Evolutionary conservation across 1,140 invertebrate species (phyloP), one percentile per base, ranked within the genome.

Genomic region (Megalopta genalis): DNA sequence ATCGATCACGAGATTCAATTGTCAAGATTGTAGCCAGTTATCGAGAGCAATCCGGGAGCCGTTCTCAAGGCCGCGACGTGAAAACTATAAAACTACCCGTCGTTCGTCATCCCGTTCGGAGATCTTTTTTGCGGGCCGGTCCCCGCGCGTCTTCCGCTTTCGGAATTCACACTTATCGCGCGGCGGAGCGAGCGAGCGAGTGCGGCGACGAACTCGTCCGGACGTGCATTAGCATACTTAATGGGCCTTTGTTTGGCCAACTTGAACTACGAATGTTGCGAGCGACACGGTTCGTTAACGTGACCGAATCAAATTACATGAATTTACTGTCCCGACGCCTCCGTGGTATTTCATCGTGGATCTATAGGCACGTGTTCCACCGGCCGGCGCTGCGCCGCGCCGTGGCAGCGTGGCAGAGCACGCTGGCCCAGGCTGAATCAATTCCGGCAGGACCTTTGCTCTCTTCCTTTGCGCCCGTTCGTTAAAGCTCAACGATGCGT

Each of bases 201-300:
- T 81, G 52, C 62, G 70, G 86, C 85, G 82, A 76, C 79, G 80
- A 74, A 76, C 83, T 88, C 85, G 87, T 77, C 79, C 84, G 83
- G 70, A 62, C 21, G 79, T 63, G 76, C 86, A 91, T 91, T 91
- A 91, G 89, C 90, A 91, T 91, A 90, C 87, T 87, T 91, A 91
- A 91, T 90, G 90, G 90, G 83, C 90, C 90, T 91, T 91, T 91
- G 90, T 91, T 91, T 90, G 90, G 88, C 85, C 80, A 90, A 90
- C 84, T 90, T 90, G 88, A 90, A 91, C 89, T 91, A 90, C 90
- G 88, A 91, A 91, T 91, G 89, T 90, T 89, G 84, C 86, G 83
- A 86, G 86, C 85, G 90, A 91, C 90, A 90, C 88, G 89, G 90
- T 90, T 90, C 90, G 90, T 91, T 91, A 91, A 90, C 88, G 88